Percentiles rank a stretch among this genome's conserved stretches.
Conservation (phyloP, 2,113 vertebrate genomes). For the Amazona vittata region DNA sequence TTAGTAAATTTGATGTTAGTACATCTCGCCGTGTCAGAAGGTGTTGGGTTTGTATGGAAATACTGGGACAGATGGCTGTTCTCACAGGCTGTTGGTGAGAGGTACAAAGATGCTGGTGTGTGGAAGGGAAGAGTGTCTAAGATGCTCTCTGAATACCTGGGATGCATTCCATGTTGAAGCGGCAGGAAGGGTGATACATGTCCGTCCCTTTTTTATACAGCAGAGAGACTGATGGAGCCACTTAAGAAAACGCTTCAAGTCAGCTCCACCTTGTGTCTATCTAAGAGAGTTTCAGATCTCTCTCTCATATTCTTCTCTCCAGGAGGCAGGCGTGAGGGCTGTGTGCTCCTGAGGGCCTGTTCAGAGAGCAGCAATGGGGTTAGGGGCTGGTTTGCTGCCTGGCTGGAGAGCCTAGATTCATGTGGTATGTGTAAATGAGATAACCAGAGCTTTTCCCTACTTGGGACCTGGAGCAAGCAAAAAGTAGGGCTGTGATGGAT, state of each 20-base stretch:
- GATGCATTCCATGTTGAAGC: background rate
- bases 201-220: background rate
- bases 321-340: background rate
- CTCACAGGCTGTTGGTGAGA: background rate
- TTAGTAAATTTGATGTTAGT: background rate
- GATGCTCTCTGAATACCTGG: background rate
- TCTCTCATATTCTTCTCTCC: accelerated
- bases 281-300: background rate
- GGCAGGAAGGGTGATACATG: background rate
- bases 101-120: background rate
- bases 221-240: background rate
- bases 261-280: background rate
- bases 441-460: background rate
- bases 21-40: accelerated
- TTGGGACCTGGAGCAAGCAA: background rate
- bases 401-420: background rate
- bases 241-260: background rate
- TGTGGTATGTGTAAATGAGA: background rate
- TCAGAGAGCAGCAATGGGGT: background rate
- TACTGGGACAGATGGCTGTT: background rate
- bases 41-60: accelerated
- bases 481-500: background rate
- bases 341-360: background rate
- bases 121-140: accelerated
- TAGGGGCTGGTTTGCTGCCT: background rate